Evolutionary conservation across 2,888 invertebrate genomes (phyloP).

Genomic region (Metacarcinus magister): DNA sequence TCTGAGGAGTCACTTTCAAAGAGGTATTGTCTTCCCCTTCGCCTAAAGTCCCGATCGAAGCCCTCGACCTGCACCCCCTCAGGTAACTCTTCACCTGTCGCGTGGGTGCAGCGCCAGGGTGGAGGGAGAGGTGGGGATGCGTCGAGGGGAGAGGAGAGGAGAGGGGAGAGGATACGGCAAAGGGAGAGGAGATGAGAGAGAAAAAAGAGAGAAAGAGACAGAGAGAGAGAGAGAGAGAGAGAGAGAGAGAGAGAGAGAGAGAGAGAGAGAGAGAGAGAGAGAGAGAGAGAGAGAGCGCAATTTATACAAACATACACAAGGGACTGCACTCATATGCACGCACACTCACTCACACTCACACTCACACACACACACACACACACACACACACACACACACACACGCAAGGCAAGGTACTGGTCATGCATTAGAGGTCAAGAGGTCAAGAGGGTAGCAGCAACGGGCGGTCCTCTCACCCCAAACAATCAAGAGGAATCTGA

Average conservation of each 20-base stretch:
- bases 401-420: background rate
- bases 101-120: background rate
- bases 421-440: no score
- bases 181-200: background rate
- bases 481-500: background rate
- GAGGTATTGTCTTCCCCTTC: background rate
- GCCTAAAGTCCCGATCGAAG: background rate
- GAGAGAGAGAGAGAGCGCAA: conserved; percentile 38
- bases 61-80: background rate
- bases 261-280: conserved; percentile 43
- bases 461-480: background rate
- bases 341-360: background rate
- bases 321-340: background rate
- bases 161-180: background rate
- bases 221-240: conserved; percentile 52
- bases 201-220: background rate
- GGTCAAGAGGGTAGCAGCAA: background rate
- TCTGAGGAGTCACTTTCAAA: background rate
- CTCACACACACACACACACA: conserved; percentile 20
- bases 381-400: background rate
- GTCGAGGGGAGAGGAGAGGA: background rate
- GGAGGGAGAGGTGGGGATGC: background rate
- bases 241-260: conserved; percentile 35
- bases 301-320: no score
- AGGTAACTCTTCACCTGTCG: conserved; percentile 21